Base-by-base conservation (phyloP, 2,797 vertebrate species). In the Danio choprae region DNA sequence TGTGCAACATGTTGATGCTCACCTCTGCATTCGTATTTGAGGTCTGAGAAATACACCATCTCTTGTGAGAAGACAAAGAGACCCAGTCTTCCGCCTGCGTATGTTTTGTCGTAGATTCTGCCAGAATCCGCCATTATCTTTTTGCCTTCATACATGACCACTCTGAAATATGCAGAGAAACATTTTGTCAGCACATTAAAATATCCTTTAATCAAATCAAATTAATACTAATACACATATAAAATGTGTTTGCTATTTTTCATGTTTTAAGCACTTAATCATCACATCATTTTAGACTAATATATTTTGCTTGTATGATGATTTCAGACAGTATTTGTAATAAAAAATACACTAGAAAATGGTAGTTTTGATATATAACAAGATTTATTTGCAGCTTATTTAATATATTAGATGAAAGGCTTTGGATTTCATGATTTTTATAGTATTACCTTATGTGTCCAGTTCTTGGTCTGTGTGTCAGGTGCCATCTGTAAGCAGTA, bases 11-110 rank as follows among this genome's bases (percentile, higher is more conserved):
- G 62, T 4, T 71, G 67, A 56, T 2, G 1, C 93, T 90, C 94
- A 99, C 98, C 98, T 98, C 96, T 96, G 90, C 97, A 99, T 92
- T 99, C 97, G 82, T 99, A 99, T 93, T 98, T 99, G 90, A 99
- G 95, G 92, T 99, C 97, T 46, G 98, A 99, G 91, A 99, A 99
- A 93, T 98, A 99, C 83, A 97, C 97, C 97, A 98, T 98, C 94
- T 99, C 98, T 94, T 99, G 97, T 76, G 98, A 99, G 91, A 99
- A 99, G 87, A 99, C 97, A 85, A 99, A 99, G 68, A 99, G 88
- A 86, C 98, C 98, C 86, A 99, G 92, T 80, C 98, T 94, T 74
- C 98, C 98, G 2, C 98, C 98, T 29, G 97, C 97, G 5, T 98
- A 99, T 2, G 96, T 99, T 93, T 97, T 99, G 88, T 99, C 98